A percentile compares a stretch with the other conserved stretches of the same genome.
phyloP scores from a whole-genome alignment of 2,888 invertebrate species.

The Adineta ricciae region DNA sequence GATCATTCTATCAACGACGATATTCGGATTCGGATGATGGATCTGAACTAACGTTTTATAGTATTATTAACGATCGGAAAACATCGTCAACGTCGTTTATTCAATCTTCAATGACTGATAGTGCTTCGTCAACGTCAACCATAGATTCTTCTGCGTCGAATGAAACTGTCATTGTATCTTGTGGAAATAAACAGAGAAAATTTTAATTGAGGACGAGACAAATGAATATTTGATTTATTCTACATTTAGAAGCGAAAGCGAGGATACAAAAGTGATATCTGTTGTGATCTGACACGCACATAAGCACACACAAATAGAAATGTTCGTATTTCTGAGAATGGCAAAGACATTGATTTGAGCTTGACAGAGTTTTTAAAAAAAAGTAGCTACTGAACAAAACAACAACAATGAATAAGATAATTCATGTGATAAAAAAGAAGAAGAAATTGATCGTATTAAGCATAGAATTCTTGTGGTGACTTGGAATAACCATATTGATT shows the following conservation, averaged over 20 bases:
- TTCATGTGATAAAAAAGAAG: not conserved
- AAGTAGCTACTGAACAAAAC: not conserved
- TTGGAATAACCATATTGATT: constrained; percentile 22
- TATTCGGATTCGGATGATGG: not conserved
- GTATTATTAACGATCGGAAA: not conserved
- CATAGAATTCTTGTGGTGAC: constrained; percentile 12
- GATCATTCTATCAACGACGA: not conserved
- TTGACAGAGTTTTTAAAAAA: not conserved
- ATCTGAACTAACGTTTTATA: not conserved
- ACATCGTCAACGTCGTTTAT: not conserved
- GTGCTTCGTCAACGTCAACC: not conserved
- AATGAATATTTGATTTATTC: not conserved
- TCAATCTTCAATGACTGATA: not conserved
- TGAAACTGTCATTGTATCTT: not conserved
- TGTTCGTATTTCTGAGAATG: not conserved
- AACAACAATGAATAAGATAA: not conserved
- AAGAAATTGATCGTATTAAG: not conserved
- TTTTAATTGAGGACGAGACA: not conserved
- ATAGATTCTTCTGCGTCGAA: not conserved
- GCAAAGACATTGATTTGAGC: not conserved
- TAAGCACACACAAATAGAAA: not conserved
- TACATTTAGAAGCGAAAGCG: not conserved
- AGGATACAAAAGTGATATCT: not conserved
- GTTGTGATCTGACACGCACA: not conserved
- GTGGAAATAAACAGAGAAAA: not conserved